Evolutionary conservation across 2,888 invertebrate genomes (phyloP).

Genomic region (Caenorhabditis sp.): DNA sequence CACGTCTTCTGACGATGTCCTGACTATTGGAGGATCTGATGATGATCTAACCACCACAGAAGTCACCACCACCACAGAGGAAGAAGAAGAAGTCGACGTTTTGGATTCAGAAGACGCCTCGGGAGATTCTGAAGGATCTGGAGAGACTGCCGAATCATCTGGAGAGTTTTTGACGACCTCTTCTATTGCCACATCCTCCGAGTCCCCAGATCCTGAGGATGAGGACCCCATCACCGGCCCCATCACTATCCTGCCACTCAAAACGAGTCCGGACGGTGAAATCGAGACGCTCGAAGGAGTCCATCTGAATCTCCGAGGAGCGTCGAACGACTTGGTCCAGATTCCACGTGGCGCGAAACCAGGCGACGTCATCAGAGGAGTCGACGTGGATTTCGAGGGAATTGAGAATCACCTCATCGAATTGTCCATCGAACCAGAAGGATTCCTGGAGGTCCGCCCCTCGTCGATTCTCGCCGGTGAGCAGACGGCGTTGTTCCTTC

Average conservation of each 20-base stretch:
- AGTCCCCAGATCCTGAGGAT: background rate
- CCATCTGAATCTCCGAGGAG: slow-evolving; percentile 9
- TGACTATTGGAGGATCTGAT: slow-evolving; percentile 27
- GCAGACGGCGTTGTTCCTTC: slow-evolving; percentile 27
- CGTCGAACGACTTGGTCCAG: background rate
- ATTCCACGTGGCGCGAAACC: slow-evolving; percentile 12
- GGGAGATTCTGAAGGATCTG: slow-evolving; percentile 15
- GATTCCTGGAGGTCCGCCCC: slow-evolving; percentile 41
- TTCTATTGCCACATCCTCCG: slow-evolving; percentile 10
- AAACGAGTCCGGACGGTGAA: slow-evolving; percentile 11
- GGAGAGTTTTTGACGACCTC: background rate
- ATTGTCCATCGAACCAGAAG: slow-evolving; percentile 39
- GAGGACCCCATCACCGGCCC: slow-evolving; percentile 49
- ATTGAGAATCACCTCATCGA: background rate
- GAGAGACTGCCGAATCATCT: background rate
- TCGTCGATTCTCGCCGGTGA: slow-evolving; percentile 1
- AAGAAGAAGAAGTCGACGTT: slow-evolving; percentile 19
- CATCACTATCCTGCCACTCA: slow-evolving; percentile 53
- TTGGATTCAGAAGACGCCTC: slow-evolving; percentile 12
- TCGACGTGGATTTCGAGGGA: slow-evolving; percentile 25
- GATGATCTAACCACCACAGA: slow-evolving; percentile 14
- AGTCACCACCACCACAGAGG: slow-evolving; percentile 7
- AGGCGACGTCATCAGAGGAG: slow-evolving; percentile 36
- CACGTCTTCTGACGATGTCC: slow-evolving; percentile 28
- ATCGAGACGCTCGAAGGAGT: slow-evolving; percentile 14